A percentile compares a stretch with the other conserved stretches of the same genome.
Evolutionary conservation across 2,113 vertebrate species (phyloP).

Genomic region (Neomonachus schauinslandi): DNA sequence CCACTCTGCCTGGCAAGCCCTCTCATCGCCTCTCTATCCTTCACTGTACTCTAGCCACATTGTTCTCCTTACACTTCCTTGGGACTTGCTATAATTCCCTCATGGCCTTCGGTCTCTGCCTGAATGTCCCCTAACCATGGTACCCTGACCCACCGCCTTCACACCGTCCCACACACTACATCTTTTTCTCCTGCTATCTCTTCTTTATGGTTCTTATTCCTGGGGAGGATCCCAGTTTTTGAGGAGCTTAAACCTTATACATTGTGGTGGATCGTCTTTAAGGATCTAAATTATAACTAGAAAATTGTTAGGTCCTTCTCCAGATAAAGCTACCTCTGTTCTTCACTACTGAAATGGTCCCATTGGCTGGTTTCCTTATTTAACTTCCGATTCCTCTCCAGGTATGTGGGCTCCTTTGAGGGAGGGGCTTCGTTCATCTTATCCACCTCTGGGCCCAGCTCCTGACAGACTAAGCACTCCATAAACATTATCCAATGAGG

Average conservation of each 20-base stretch:
- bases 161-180: fast-evolving
- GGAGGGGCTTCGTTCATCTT: background rate
- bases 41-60: background rate
- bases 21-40: too few relatives aligned
- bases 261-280: background rate
- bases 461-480: background rate
- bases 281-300: background rate
- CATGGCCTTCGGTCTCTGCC: background rate
- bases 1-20: fast-evolving
- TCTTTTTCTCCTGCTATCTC: background rate
- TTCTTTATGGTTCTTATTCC: background rate
- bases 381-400: background rate
- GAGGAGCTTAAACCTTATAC: background rate
- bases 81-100: fast-evolving
- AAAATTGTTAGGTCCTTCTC: background rate
- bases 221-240: too few relatives aligned
- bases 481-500: background rate
- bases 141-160: background rate
- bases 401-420: background rate
- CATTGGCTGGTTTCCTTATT: background rate
- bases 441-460: background rate
- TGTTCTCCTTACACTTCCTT: background rate
- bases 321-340: background rate
- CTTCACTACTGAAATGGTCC: background rate
- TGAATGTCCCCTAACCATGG: background rate